Evolutionary conservation across 2,797 vertebrate species (phyloP), one percentile per base, ranked within the genome.

Genomic region (Enteromius anoplus): DNA sequence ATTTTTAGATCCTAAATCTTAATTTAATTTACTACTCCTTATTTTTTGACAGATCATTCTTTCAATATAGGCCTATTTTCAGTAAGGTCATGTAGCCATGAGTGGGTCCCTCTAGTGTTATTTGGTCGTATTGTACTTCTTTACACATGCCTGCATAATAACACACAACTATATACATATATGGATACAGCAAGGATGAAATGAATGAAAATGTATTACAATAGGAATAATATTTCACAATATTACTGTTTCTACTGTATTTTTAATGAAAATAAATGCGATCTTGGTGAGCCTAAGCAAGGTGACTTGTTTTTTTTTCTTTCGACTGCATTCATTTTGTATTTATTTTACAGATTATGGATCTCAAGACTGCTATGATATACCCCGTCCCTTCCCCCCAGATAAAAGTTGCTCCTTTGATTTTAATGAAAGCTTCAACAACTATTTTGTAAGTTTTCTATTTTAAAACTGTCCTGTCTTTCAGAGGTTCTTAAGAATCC

Each of bases 301-400:
- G 45, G 9, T 19, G 8, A 19, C 5, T 62, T 37, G 15, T 26
- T 26, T 14, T 65, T 1, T 3, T 71, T 29, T 37, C 14, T 5
- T 34, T 80, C 40, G 26, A n/a, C 7, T 51, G 45, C 26, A 32
- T 45, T 29, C 26, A 69, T 40, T 75, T 85, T 85, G 82, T 68
- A 65, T 89, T 71, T 82, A 86, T 89, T 88, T 93, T 94, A 82
- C 94, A 99, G 98, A 99, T 94, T 95, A 95, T 88, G 95, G 94
- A 94, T 98, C 97, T 93, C 98, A 99, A 95, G 98, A 99, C 92
- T 98, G 96, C 94, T 99, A 99, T 81, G 97, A 98, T 94, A 96
- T 98, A 91, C 98, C 98, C 87, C 94, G 97, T 90, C 96, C 97
- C 83, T 97, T 98, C 94, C 95, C 96, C 3, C 96, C 95, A 40